Evolutionary conservation across 2,113 vertebrate genomes (phyloP).

Genomic region (Lasiurus borealis): DNA sequence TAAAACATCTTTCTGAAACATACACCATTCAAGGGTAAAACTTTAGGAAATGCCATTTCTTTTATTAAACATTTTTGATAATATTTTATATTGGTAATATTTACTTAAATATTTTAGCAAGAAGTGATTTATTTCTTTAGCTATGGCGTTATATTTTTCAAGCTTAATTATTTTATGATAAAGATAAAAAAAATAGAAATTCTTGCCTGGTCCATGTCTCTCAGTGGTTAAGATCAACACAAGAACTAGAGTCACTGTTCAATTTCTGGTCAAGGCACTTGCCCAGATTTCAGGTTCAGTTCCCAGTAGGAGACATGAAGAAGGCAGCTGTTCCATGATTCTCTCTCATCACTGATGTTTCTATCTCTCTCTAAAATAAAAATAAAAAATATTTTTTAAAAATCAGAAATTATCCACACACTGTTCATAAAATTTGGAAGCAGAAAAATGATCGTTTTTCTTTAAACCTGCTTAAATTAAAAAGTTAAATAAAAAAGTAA

Average conservation of each 20-base stretch:
- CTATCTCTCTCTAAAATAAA: no score
- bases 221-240: no score
- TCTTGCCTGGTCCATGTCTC: not conserved
- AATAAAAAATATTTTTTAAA: not conserved
- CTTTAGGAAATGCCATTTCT: not conserved
- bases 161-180: not conserved
- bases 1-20: not conserved
- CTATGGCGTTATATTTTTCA: not conserved
- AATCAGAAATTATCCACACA: not conserved
- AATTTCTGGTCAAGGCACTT: no score
- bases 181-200: not conserved
- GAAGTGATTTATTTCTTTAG: not conserved
- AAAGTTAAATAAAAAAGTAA: not conserved
- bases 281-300: no score
- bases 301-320: no score
- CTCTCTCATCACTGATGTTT: no score
- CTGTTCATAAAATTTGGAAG: not conserved
- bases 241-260: no score
- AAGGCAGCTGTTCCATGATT: no score
- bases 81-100: not conserved
- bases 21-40: not conserved
- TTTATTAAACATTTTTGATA: slow-evolving; percentile 29
- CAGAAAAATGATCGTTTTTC: not conserved
- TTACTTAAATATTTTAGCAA: not conserved
- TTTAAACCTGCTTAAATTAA: not conserved